phyloP scores from a whole-genome alignment of 2,888 invertebrate species.

The Lathronympha strigana region DNA sequence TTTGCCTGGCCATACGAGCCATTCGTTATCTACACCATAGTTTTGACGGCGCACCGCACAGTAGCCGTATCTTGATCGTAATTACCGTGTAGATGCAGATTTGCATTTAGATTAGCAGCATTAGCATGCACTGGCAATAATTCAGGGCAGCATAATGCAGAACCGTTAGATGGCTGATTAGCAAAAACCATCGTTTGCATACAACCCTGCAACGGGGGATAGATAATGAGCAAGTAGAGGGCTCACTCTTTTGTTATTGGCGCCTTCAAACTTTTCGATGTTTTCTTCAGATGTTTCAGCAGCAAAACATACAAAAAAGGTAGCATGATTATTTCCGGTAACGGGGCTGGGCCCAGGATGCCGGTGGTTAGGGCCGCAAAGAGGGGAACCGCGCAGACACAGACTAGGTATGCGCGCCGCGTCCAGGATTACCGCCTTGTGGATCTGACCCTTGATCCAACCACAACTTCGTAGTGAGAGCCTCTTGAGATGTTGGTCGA shows the following conservation, averaged over 20 bases:
- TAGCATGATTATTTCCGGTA: no score
- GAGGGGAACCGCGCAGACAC: no score
- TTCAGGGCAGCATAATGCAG: constrained; percentile 52
- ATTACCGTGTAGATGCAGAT: constrained; percentile 68
- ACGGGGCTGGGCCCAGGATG: no score
- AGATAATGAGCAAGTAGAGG: not conserved
- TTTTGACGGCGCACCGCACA: constrained; percentile 43
- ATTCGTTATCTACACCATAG: constrained; percentile 30
- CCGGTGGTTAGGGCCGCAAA: no score
- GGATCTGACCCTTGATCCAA: no score
- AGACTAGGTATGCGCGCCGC: no score
- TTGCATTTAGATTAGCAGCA: constrained; percentile 69
- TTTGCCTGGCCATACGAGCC: not conserved
- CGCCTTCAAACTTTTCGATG: not conserved
- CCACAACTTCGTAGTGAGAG: no score
- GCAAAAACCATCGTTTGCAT: constrained; percentile 60
- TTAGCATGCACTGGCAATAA: constrained; percentile 71
- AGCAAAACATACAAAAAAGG: no score
- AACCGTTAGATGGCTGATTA: constrained; percentile 65
- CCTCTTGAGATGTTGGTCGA: no score
- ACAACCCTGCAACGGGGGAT: constrained; percentile 30
- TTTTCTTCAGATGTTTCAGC: no score
- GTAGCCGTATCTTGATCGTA: constrained; percentile 67
- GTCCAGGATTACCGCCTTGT: no score
- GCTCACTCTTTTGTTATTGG: not conserved